phyloP scores from a whole-genome alignment of 2,888 invertebrate genomes.

The Drosophila colorata region DNA sequence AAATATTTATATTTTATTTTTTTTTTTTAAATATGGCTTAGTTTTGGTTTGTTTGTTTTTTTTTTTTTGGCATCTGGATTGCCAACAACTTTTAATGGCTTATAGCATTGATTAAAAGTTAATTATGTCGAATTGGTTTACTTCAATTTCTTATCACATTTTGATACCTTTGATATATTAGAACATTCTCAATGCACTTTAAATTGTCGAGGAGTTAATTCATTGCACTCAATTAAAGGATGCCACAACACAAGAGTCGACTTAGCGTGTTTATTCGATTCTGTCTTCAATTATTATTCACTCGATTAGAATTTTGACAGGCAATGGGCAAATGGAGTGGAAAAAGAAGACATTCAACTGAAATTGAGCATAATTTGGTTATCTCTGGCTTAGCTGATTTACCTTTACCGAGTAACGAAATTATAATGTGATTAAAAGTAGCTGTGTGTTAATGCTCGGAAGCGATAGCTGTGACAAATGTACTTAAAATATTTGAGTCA shows the following conservation, averaged over 20 bases:
- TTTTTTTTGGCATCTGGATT: too few species aligned
- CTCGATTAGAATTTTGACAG: conserved; percentile 26
- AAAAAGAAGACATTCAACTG: conserved; percentile 1
- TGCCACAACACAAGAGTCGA: conserved; percentile 8
- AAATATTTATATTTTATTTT: too few species aligned
- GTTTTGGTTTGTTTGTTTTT: too few species aligned
- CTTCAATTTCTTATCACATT: too few species aligned
- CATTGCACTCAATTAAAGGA: conserved; percentile 29
- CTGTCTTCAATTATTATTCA: conserved; percentile 20
- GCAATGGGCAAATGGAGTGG: conserved; percentile 21
- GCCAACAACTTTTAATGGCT: too few species aligned
- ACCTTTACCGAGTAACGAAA: neutral
- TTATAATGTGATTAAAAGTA: neutral
- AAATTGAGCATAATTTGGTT: neutral
- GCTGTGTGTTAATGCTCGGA: neutral
- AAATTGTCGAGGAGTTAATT: neutral
- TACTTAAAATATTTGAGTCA: neutral
- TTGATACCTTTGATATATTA: too few species aligned
- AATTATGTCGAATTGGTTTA: too few species aligned
- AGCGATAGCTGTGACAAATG: neutral
- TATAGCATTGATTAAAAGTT: too few species aligned
- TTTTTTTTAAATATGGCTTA: too few species aligned
- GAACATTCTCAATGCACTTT: neutral
- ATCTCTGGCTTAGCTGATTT: neutral
- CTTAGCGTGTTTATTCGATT: conserved; percentile 13